Percentiles rank a stretch among this genome's conserved stretches.
Conservation (phyloP, 1,140 invertebrate genomes). For the Stegodyphus dumicola region DNA sequence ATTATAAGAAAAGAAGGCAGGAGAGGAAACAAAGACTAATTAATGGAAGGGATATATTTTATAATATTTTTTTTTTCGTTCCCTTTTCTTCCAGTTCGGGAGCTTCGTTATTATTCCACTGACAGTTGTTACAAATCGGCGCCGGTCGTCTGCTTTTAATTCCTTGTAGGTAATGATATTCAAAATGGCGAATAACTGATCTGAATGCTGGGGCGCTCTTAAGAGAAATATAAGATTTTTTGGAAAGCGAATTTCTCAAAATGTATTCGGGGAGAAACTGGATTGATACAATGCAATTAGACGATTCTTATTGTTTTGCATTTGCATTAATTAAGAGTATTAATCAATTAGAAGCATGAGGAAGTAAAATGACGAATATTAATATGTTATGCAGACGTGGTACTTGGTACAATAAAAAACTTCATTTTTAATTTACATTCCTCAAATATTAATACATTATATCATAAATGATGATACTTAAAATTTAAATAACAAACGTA, state of each 20-base stretch:
- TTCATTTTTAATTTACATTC: too few relatives aligned
- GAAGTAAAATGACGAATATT: too few relatives aligned
- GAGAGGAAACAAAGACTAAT: conserved; percentile 59
- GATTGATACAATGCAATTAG: too few relatives aligned
- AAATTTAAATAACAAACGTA: too few relatives aligned
- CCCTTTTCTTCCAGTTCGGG: conserved; percentile 47
- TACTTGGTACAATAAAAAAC: too few relatives aligned
- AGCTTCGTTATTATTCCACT: conserved; percentile 59
- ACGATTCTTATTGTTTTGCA: too few relatives aligned
- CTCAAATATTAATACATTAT: too few relatives aligned
- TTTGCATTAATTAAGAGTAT: too few relatives aligned
- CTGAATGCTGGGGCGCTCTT: not conserved
- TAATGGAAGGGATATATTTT: conserved; percentile 59
- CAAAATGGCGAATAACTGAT: conserved; percentile 42
- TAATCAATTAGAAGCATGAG: too few relatives aligned
- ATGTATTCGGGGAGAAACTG: not conserved
- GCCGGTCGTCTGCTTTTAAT: conserved; percentile 53
- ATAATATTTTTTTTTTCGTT: conserved; percentile 41
- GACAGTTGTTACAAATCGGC: conserved; percentile 60
- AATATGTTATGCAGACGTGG: too few relatives aligned
- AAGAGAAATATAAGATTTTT: not conserved
- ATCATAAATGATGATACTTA: too few relatives aligned
- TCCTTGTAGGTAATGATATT: conserved; percentile 59
- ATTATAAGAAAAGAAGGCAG: conserved; percentile 56
- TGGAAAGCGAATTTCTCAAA: not conserved